Base-by-base conservation (phyloP, 1,140 invertebrate species). In the Sycobia sp. region DNA sequence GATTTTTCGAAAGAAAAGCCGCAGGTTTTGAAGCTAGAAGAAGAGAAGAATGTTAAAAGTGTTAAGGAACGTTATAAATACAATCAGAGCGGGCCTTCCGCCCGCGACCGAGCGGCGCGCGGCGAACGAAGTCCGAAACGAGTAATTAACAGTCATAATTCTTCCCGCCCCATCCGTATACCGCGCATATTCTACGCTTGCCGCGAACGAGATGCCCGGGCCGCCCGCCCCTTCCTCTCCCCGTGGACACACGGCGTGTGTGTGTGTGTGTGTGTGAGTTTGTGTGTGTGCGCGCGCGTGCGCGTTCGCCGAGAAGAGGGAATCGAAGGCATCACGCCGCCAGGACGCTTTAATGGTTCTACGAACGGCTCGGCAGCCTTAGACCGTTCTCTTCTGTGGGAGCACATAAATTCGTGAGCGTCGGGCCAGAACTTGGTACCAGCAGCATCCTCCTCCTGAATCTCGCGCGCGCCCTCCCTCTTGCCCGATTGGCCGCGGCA, bases 141-240 rank as follows among this genome's bases (percentile, higher is more conserved):
- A 73, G 74, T 74, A 76, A 78, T 78, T 78, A 78, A 74, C 72
- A 71, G 65, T 73, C 71, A 74, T 75, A 74, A 75, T 62, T 74
- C 73, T 72, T 73, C 59, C 22, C 5, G n/a, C 13, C 41, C 41
- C 46, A n/a, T n/a, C n/a, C n/a, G n/a, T n/a, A n/a, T n/a, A n/a
- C 34, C 4, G 9, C 46, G 16, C 34, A 38, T n/a, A n/a, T n/a
- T n/a, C n/a, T n/a, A n/a, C n/a, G n/a, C n/a, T n/a, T n/a, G n/a
- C n/a, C n/a, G n/a, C n/a, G 13, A 18, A 38, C 50, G 20, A 46
- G 36, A 16, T 34, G 3, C 20, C 2, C 22, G 3, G n/a, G n/a
- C n/a, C 13, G 20, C 32, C 18, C 25, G 2, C 27, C 2, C 51
- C 2, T n/a, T 41, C 1, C 2, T 3, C 9, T 16, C 13, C 1